These are phyloP conservation scores for Anastrepha obliqua DNA, from an alignment of 1,140 invertebrate genomes.

Conservation along the genomic window DNA sequence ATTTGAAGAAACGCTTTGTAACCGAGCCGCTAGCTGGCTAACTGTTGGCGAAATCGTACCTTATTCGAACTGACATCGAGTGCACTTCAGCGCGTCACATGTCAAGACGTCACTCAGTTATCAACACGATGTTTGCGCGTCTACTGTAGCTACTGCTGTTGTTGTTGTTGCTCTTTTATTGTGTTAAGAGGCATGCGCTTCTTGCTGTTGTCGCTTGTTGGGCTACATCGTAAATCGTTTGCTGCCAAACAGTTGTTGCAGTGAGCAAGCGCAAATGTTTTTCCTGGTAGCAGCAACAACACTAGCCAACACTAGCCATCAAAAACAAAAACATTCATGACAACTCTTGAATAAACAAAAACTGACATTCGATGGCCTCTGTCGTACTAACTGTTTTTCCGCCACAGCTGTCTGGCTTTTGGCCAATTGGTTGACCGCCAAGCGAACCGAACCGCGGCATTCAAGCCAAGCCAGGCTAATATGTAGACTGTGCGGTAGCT, in stretches of 20 bases:
- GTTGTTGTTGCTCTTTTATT: neutral
- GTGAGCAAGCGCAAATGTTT: neutral
- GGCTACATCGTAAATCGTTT: slow-evolving; percentile 14
- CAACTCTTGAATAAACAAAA: slow-evolving; percentile 35
- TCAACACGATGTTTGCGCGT: neutral
- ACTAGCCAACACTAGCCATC: neutral
- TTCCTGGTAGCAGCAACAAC: slow-evolving; percentile 33
- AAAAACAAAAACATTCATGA: neutral
- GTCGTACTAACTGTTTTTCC: slow-evolving; percentile 46
- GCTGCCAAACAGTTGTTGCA: neutral
- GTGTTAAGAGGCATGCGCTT: neutral
- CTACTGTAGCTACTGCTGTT: neutral
- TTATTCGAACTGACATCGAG: slow-evolving; percentile 17
- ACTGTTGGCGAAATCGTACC: neutral
- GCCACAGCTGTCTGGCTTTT: slow-evolving; percentile 38
- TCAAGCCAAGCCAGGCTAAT: neutral
- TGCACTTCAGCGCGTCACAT: slow-evolving; percentile 14
- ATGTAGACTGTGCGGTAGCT: neutral
- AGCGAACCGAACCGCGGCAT: neutral
- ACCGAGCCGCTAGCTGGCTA: neutral
- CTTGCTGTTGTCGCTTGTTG: neutral
- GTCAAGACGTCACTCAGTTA: slow-evolving; percentile 27
- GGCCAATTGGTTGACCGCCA: slow-evolving; percentile 51
- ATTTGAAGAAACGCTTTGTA: neutral
- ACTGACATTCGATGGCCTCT: neutral